Percentiles rank a stretch among this genome's conserved stretches.
phyloP scores from a whole-genome alignment of 2,797 vertebrate species.

The Tangara arthus region DNA sequence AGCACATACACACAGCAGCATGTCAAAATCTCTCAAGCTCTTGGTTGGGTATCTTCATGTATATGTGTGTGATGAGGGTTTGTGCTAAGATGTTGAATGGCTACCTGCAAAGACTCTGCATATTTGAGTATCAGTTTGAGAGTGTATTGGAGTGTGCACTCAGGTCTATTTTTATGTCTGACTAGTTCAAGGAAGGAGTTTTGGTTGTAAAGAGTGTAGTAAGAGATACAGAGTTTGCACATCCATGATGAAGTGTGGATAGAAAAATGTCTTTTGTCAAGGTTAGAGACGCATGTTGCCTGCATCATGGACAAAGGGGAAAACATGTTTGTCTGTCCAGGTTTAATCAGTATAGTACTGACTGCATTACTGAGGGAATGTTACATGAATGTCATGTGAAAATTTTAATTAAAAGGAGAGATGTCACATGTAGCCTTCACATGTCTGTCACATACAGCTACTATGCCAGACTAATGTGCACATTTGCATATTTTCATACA shows the following conservation, averaged over 20 bases:
- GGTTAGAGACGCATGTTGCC: not conserved
- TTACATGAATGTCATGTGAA: not conserved
- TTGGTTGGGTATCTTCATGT: not conserved
- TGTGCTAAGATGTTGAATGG: not conserved
- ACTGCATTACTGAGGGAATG: not conserved
- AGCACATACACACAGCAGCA: not conserved
- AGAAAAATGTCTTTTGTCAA: not conserved
- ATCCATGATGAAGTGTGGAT: not conserved
- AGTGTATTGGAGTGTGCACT: not conserved
- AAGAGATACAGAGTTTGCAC: not conserved
- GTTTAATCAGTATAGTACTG: not conserved
- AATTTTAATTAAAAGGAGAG: not conserved
- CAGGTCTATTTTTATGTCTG: not conserved
- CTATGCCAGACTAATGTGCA: not conserved
- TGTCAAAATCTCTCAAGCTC: not conserved
- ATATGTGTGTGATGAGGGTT: not conserved
- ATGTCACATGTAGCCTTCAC: fast-evolving
- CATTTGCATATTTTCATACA: not conserved
- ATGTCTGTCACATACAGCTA: not conserved
- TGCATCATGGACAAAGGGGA: not conserved
- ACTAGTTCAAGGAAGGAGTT: not conserved
- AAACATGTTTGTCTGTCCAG: not conserved
- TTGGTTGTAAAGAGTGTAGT: not conserved
- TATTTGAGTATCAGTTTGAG: not conserved
- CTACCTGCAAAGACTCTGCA: not conserved